Conservation (phyloP, 2,797 vertebrate genomes). For the Microctenopoma lineatum region DNA sequence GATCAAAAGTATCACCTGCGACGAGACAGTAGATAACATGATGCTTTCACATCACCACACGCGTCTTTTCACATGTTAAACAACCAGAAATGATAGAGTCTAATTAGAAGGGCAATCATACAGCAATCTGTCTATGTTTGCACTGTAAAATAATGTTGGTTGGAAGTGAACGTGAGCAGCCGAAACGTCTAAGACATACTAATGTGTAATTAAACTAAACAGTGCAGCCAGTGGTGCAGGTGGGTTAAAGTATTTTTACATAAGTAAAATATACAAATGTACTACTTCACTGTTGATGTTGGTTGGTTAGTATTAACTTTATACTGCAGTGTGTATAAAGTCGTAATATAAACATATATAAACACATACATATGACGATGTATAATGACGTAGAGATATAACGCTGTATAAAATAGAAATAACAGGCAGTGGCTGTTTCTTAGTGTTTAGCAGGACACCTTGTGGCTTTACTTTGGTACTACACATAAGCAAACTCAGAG, state of each 20-base stretch:
- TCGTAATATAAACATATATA: not conserved
- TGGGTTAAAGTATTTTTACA: not conserved
- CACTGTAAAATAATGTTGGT: not conserved
- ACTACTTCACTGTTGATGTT: not conserved
- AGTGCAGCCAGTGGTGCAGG: not conserved
- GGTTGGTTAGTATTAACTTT: not conserved
- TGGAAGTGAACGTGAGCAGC: not conserved
- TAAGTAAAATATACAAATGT: not conserved
- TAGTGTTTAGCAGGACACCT: constrained; percentile 49
- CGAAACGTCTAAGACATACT: no score
- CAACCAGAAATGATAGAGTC: not conserved
- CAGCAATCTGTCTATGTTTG: not conserved
- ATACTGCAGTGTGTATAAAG: not conserved
- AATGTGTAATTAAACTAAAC: not conserved
- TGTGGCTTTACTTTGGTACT: constrained; percentile 49
- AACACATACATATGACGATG: no score
- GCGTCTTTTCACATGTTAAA: constrained; percentile 35
- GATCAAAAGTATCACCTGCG: constrained; percentile 61
- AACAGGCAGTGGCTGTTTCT: not conserved
- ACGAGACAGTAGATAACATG: constrained; percentile 26
- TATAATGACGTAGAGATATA: not conserved
- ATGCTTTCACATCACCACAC: constrained; percentile 23
- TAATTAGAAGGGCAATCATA: constrained; percentile 4
- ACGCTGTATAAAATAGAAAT: not conserved
- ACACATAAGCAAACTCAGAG: not conserved